These are phyloP conservation scores for Conomelus anceps DNA, from an alignment of 2,888 invertebrate genomes.

Conservation along the genomic window DNA sequence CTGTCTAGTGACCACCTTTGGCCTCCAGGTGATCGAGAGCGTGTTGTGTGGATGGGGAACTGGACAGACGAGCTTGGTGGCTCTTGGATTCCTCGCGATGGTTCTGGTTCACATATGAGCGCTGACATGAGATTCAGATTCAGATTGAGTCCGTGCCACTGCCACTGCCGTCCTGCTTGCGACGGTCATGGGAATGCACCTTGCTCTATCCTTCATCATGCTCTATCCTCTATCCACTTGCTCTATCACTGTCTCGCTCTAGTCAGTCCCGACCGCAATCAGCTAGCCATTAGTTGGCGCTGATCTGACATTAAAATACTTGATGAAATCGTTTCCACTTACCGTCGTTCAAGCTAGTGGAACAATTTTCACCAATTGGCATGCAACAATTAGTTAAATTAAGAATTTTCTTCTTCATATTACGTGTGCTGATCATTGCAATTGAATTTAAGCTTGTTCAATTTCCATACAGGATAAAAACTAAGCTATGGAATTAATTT, in stretches of 20 bases:
- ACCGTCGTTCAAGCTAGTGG: background rate
- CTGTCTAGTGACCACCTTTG: no score
- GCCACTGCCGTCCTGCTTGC: background rate
- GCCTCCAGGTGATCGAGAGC: background rate
- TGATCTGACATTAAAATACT: background rate
- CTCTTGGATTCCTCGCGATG: background rate
- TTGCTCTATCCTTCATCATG: background rate
- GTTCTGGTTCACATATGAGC: background rate
- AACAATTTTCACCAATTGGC: no score
- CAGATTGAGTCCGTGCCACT: no score
- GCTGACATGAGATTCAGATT: no score
- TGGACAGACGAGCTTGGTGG: background rate
- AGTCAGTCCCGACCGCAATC: background rate
- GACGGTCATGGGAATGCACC: background rate
- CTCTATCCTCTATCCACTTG: no score
- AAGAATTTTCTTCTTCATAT: no score
- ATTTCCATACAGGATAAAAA: no score
- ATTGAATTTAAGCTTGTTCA: no score
- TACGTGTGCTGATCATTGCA: no score
- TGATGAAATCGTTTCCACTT: background rate
- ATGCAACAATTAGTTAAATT: no score
- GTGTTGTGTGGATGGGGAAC: no score
- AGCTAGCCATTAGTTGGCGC: background rate
- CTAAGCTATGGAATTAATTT: no score
- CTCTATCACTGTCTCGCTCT: background rate